These are phyloP conservation scores for Pseudorectes ferrugineus DNA, from an alignment of 2,113 vertebrate genomes.

Conservation along the genomic window DNA sequence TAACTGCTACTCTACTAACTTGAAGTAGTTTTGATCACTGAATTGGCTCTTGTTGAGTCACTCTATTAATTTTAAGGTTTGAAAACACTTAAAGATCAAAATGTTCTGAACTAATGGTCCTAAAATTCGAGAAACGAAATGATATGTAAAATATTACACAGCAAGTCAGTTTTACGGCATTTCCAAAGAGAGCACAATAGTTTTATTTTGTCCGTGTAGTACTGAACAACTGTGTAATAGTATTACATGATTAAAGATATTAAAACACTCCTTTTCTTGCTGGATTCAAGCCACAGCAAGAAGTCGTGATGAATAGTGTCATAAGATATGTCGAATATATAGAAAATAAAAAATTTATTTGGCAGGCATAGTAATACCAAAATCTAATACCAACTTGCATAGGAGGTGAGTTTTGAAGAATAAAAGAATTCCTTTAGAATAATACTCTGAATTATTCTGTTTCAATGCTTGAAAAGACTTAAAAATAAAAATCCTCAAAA, in stretches of 20 bases:
- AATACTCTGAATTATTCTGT: not conserved
- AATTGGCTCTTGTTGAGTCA: constrained; percentile 24
- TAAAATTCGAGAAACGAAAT: constrained; percentile 46
- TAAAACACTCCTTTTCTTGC: constrained; percentile 59
- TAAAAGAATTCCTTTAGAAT: not conserved
- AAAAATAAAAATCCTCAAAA: not conserved
- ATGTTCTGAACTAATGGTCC: constrained; percentile 6
- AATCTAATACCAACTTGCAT: constrained; percentile 52
- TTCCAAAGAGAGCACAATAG: constrained; percentile 43
- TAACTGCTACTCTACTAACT: constrained; percentile 17
- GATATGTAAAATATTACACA: constrained; percentile 44
- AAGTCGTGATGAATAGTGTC: constrained; percentile 53
- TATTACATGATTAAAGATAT: constrained; percentile 56
- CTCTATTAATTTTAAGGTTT: constrained; percentile 47
- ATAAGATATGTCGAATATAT: constrained; percentile 14
- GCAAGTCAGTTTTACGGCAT: constrained; percentile 50
- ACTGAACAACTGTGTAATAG: constrained; percentile 53
- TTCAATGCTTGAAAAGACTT: not conserved
- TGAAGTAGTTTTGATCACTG: constrained; percentile 34
- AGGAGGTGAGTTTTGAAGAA: constrained; percentile 12
- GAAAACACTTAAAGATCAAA: not conserved
- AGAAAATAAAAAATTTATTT: constrained; percentile 62
- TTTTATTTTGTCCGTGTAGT: constrained; percentile 65
- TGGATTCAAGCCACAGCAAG: constrained; percentile 55
- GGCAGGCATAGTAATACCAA: constrained; percentile 22